Evolutionary conservation across 2,113 vertebrate genomes (phyloP), one percentile per base, ranked within the genome.

Genomic region (Rhombomys opimus): DNA sequence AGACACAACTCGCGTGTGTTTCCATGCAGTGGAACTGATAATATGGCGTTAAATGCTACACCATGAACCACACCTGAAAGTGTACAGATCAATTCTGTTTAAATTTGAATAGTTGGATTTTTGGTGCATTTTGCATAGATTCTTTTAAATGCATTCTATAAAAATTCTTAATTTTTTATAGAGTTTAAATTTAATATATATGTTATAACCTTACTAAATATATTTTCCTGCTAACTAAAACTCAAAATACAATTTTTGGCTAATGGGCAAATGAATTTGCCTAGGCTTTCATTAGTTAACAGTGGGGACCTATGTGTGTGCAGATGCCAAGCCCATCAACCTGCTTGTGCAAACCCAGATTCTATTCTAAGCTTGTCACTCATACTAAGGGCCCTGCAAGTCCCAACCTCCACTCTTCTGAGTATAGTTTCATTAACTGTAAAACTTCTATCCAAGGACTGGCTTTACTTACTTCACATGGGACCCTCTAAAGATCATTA

Each of bases 151-250:
- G 38, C 61, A 68, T 72, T 11, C 72, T 80, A 54, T 35, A 5
- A 84, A 90, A 57, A 46, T 70, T 85, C 38, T 90, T 61, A 78
- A 5, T 72, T 72, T 65, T 77, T 80, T 80, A 80, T 80, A 80
- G 77, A 80, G 57, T 80, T 80, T 57, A 57, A 57, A 54, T 30
- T 59, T 63, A 77, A 41, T n/a, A 7, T 78, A 7, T 73, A 20
- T 84, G 76, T 54, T 0, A 50, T 50, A 67, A 67, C 3, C 57
- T 86, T 89, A 59, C 9, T 52, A 86, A n/a, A 52, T 68, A 72
- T 65, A 54, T 82, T 80, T 54, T 84, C 22, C 68, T 78, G 52
- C 65, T 70, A 57, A 75, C 59, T 84, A 94, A 93, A 85, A 89
- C 7, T 89, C 78, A 61, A 25, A 27, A 4, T 67, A 4, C 87